Evolutionary conservation across 2,113 vertebrate genomes (phyloP).

Genomic region (Dromas ardeola): DNA sequence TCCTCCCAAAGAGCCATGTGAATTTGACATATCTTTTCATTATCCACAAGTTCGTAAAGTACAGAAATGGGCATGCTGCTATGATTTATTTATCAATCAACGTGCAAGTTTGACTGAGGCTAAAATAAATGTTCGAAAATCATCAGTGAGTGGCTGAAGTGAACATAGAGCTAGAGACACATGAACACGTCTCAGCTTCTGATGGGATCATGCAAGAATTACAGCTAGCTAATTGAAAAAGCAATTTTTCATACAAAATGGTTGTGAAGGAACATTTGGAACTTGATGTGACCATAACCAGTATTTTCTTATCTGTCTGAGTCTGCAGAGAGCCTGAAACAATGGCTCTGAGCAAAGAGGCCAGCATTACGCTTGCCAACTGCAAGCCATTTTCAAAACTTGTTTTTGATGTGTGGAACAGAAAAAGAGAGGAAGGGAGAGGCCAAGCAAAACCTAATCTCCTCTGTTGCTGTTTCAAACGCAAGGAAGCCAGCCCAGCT

Average conservation of each 20-base stretch:
- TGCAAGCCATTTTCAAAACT: neutral
- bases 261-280: neutral
- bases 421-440: neutral
- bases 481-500: neutral
- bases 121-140: neutral
- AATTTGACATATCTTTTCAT: neutral
- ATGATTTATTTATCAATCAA: neutral
- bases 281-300: neutral
- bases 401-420: neutral
- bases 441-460: neutral
- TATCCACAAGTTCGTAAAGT: neutral
- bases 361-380: neutral
- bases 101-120: neutral
- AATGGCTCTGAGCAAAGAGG: neutral
- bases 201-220: neutral
- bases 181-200: rapidly evolving
- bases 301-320: neutral
- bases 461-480: neutral
- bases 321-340: neutral
- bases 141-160: neutral
- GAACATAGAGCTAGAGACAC: neutral
- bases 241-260: neutral
- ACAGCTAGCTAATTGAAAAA: neutral
- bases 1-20: rapidly evolving
- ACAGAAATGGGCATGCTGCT: neutral